Base-by-base conservation (phyloP, 2,888 invertebrate genomes). In the Saturnia pavonia region DNA sequence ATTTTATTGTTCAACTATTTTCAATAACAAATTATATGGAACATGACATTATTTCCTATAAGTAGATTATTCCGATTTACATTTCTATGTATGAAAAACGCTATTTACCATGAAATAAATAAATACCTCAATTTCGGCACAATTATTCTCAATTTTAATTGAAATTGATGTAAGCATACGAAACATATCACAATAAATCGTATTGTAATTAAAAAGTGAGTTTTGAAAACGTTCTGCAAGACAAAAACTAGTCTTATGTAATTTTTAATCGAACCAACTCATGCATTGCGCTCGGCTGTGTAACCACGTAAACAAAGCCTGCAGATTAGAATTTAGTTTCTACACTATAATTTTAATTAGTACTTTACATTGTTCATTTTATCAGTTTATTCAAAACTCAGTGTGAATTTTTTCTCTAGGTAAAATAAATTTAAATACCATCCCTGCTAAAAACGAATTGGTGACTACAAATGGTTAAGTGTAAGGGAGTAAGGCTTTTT, bases 161-260 rank as follows among this genome's bases (percentile, higher is more conserved):
- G 11, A n/a, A 54, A 54, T 54, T 11, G 6, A 16, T 48, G 48
- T 48, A 19, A n/a, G 19, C 7, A 7, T 48, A 48, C 19, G 48
- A 65, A 40, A 40, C 12, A 40, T 65, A 40, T 65, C 40, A 65
- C 34, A 40, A 65, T 40, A 3, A 40, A 40, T 8, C 27, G 63
- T 34, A 63, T 34, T 34, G 63, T 63, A 72, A 77, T 75, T 79
- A 76, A 80, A 80, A 80, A 79, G 80, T 75, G 75, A 76, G 73
- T 68, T 75, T 70, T 72, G 68, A 75, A 72, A 63, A 63, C 34
- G 63, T 34, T 63, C 63, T 16, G 34, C 63, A 63, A 63, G 16
- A 63, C 27, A 19, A 63, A 34, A 19, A 63, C 34, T 34, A 0
- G 11, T 40, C n/a, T 65, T 34, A 45, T 51, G 27, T 68, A 51